A percentile compares a stretch with the other conserved stretches of the same genome.
Evolutionary conservation across 30 jellyfish, hydroid and myxozoan species (phyloP).

Genomic region (Morbakka virulenta): DNA sequence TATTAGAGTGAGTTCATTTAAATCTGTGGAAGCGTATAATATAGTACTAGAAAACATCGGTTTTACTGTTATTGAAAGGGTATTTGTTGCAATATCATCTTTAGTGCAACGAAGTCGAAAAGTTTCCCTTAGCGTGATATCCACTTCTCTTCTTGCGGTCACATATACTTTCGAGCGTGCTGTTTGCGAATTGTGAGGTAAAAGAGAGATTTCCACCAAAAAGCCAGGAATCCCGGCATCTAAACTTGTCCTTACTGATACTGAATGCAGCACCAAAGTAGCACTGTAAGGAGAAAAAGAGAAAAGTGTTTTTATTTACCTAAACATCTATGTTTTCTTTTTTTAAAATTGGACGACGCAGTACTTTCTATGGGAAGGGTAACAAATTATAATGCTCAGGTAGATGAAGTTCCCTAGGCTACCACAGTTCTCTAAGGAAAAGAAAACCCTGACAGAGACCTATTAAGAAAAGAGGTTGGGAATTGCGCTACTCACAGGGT

Average conservation of each 20-base stretch:
- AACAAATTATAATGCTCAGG: too few relatives aligned
- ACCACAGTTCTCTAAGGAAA: too few relatives aligned
- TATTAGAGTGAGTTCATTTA: constrained; percentile 45
- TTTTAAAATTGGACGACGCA: too few relatives aligned
- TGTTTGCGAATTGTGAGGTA: constrained; percentile 50
- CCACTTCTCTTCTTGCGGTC: constrained; percentile 45
- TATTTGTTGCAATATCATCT: constrained; percentile 37
- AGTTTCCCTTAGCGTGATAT: constrained; percentile 51
- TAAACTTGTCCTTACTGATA: constrained; percentile 24
- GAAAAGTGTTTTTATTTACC: too few relatives aligned
- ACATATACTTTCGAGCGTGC: constrained; percentile 72
- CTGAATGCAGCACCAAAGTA: constrained; percentile 39
- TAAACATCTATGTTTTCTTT: too few relatives aligned
- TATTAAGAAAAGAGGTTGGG: too few relatives aligned
- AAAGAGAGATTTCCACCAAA: constrained; percentile 68
- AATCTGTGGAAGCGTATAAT: constrained; percentile 81
- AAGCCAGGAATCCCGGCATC: constrained; percentile 81
- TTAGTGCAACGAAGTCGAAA: constrained; percentile 52
- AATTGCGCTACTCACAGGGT: too few relatives aligned
- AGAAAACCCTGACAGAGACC: too few relatives aligned
- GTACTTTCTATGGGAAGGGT: too few relatives aligned
- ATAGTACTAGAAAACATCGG: constrained; percentile 67
- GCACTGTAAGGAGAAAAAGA: constrained; percentile 12
- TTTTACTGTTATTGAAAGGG: constrained; percentile 70
- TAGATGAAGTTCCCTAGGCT: too few relatives aligned